These are phyloP conservation scores for Callospermophilus lateralis DNA, from an alignment of 2,113 vertebrate genomes.

Conservation along the genomic window DNA sequence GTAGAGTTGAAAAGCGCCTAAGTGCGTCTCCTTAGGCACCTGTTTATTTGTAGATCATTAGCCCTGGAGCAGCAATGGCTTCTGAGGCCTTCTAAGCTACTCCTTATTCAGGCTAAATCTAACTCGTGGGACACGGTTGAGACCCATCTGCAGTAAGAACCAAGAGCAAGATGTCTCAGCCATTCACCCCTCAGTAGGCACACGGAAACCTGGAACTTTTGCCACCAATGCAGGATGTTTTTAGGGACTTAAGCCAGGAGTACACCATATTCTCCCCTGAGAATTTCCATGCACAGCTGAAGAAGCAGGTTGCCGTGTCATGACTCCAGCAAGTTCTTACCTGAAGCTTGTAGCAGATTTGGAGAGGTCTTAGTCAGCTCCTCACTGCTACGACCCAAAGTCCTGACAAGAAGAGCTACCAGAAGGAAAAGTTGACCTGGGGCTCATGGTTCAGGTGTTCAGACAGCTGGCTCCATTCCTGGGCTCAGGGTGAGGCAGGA, in stretches of 20 bases:
- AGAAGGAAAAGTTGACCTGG: too few relatives aligned
- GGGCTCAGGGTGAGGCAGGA: too few relatives aligned
- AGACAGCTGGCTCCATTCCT: too few relatives aligned
- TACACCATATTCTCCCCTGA: accelerated
- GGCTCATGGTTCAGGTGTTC: too few relatives aligned
- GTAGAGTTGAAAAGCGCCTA: too few relatives aligned
- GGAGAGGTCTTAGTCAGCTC: neutral
- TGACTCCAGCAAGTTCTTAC: too few relatives aligned
- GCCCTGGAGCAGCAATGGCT: neutral
- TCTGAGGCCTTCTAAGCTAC: accelerated
- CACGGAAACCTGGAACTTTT: accelerated
- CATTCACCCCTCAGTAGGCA: accelerated
- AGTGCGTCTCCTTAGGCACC: too few relatives aligned
- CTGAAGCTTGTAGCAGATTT: neutral
- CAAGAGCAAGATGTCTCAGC: neutral
- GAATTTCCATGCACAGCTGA: neutral
- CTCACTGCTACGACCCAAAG: too few relatives aligned
- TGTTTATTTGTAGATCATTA: too few relatives aligned
- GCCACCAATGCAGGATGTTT: neutral
- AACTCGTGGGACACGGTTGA: accelerated
- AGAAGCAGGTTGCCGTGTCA: neutral
- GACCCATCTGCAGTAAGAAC: too few relatives aligned
- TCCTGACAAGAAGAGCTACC: too few relatives aligned
- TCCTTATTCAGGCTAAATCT: neutral
- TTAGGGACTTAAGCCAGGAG: neutral